Evolutionary conservation across 2,113 vertebrate species (phyloP).

Genomic region (Drymodes brunneopygia): DNA sequence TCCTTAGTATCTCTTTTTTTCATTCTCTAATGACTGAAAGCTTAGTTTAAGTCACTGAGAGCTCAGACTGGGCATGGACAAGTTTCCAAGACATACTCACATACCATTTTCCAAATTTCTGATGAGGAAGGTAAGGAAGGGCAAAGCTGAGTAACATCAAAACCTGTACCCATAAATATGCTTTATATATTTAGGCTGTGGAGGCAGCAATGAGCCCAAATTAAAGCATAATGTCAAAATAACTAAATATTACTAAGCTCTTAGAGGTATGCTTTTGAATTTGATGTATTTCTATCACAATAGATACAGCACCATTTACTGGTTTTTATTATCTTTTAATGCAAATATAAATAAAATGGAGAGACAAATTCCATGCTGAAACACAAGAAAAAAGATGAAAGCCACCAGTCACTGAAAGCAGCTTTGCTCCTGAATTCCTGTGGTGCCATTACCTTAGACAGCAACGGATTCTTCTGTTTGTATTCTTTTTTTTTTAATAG

Average conservation of each 20-base stretch:
- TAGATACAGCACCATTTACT: not conserved
- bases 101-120: not conserved
- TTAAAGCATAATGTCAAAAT: not conserved
- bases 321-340: not conserved
- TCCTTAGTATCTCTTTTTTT: not conserved
- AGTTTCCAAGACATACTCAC: not conserved
- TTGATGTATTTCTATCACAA: not conserved
- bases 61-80: not conserved
- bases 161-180: not conserved
- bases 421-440: not conserved
- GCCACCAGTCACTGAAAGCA: not conserved
- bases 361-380: not conserved
- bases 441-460: not conserved
- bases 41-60: not conserved
- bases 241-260: not conserved
- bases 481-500: not conserved
- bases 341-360: not conserved
- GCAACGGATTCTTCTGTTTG: not conserved
- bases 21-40: not conserved
- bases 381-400: not conserved
- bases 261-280: not conserved
- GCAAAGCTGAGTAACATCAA: not conserved
- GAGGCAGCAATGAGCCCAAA: not conserved
- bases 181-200: not conserved
- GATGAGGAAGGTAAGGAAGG: not conserved